Conservation (phyloP, 2,797 vertebrate genomes). For the Tinamus major region DNA sequence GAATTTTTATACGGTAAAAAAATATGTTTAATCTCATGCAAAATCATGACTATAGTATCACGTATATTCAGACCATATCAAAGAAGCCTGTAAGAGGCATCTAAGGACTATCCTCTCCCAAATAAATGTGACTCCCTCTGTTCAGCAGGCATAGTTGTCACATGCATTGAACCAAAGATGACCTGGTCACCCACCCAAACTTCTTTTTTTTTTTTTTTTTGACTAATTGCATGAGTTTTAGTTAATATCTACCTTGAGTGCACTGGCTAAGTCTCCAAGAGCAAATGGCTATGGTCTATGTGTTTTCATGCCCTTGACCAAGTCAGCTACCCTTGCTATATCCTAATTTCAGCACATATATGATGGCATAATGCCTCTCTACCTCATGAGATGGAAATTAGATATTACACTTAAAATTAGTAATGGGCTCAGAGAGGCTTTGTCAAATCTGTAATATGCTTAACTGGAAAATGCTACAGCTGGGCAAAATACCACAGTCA, state of each 20-base stretch:
- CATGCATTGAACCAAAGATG: background rate
- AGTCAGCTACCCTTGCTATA: background rate
- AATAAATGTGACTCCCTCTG: background rate
- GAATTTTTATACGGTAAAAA: background rate
- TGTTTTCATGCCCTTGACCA: conserved; percentile 6
- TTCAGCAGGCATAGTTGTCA: background rate
- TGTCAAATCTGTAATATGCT: background rate
- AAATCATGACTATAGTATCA: background rate
- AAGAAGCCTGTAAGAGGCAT: background rate
- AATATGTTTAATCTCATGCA: background rate
- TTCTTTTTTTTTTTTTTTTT: background rate
- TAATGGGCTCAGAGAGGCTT: background rate
- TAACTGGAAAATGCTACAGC: background rate
- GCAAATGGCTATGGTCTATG: background rate
- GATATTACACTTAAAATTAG: background rate
- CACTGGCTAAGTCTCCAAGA: background rate
- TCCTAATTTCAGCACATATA: background rate
- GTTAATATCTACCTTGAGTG: background rate
- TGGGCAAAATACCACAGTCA: background rate
- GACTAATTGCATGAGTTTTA: background rate
- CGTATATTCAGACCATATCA: background rate
- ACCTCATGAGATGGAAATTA: background rate
- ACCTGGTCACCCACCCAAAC: background rate
- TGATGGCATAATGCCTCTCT: background rate
- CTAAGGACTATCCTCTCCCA: background rate